Percentiles rank a stretch among this genome's conserved stretches.
phyloP scores from a whole-genome alignment of 1,140 invertebrate genomes.

The Scaptomyza hsui region DNA sequence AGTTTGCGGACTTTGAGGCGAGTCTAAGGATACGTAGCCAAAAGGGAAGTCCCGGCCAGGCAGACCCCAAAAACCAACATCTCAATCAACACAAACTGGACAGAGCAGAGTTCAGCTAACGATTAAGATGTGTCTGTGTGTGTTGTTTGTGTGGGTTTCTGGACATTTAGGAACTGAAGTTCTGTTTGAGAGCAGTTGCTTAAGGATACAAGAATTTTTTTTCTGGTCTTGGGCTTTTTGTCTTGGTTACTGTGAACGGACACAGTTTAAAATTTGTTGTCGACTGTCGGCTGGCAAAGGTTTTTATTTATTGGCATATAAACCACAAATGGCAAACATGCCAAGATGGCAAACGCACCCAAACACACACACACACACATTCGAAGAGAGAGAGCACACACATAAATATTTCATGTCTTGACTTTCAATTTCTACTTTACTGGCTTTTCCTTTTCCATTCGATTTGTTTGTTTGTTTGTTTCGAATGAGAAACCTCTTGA shows the following conservation, averaged over 20 bases:
- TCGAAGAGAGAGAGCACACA: conserved; percentile 32
- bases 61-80: conserved; percentile 59
- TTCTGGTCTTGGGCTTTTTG: conserved; percentile 4
- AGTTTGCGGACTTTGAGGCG: conserved; percentile 60
- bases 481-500: conserved; percentile 69
- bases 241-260: conserved; percentile 57
- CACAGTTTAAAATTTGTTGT: conserved; percentile 71
- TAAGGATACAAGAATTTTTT: conserved; percentile 1
- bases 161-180: conserved; percentile 59
- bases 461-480: conserved; percentile 72
- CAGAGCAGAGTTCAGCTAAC: conserved; percentile 63
- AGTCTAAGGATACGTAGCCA: conserved; percentile 7
- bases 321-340: conserved; percentile 79
- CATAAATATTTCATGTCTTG: conserved; percentile 81
- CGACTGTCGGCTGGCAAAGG: conserved; percentile 63
- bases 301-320: conserved; percentile 81
- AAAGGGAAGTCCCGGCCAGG: not conserved
- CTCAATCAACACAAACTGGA: conserved; percentile 68
- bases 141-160: conserved; percentile 18
- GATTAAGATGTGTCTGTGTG: conserved; percentile 49
- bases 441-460: conserved; percentile 41
- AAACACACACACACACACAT: conserved; percentile 51
- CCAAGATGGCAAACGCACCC: conserved; percentile 64
- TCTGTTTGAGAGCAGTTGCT: not conserved
- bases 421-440: conserved; percentile 72